phyloP scores from a whole-genome alignment of 2,888 invertebrate species.

The Brachyptera putata region DNA sequence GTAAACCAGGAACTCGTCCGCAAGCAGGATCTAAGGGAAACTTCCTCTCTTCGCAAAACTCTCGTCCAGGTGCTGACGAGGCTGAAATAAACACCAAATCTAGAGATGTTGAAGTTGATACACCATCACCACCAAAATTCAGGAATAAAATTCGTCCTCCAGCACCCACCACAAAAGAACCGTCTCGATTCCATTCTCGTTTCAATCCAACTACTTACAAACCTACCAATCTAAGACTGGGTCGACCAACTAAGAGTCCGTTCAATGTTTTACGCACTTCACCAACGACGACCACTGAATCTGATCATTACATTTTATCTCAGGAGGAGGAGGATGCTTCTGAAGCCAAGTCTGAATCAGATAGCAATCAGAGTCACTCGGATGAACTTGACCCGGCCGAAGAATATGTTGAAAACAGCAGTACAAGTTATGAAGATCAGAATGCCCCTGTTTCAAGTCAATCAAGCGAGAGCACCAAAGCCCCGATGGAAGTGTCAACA shows the following conservation, averaged over 20 bases:
- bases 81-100: neutral
- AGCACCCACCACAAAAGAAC: conserved; percentile 37
- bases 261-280: conserved; percentile 28
- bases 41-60: conserved; percentile 24
- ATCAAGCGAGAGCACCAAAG: conserved; percentile 26
- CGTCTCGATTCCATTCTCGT: conserved; percentile 38
- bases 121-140: neutral
- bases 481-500: conserved; percentile 17
- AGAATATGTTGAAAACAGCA: conserved; percentile 42
- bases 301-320: neutral
- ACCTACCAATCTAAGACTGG: conserved; percentile 36
- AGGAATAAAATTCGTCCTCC: neutral
- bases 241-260: conserved; percentile 37
- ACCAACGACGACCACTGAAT: conserved; percentile 38
- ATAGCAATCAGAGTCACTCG: conserved; percentile 16
- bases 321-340: conserved; percentile 32
- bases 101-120: neutral
- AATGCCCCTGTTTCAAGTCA: conserved; percentile 7
- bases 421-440: conserved; percentile 21
- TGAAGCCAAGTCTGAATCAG: conserved; percentile 21
- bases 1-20: conserved; percentile 33
- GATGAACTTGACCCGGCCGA: conserved; percentile 20
- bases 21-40: conserved; percentile 35
- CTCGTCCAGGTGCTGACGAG: conserved; percentile 14
- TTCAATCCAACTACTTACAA: conserved; percentile 38